Conservation (phyloP, 2,888 invertebrate species). For the Sipha maydis region DNA sequence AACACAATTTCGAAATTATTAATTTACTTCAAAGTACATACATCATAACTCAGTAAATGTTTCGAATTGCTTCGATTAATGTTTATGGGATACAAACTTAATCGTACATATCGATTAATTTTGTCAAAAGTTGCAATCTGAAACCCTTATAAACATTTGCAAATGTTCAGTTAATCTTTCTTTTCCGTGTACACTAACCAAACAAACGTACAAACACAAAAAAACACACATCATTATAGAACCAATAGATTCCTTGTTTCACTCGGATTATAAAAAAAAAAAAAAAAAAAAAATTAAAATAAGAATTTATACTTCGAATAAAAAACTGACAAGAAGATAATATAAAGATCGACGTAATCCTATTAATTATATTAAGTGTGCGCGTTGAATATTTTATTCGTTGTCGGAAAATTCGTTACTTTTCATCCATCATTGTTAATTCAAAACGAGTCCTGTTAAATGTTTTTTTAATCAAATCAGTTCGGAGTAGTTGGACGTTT, state of each 20-base stretch:
- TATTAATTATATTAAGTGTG: slow-evolving; percentile 37
- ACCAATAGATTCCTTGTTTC: no score
- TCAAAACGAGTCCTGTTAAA: slow-evolving; percentile 3
- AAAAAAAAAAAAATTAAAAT: background rate
- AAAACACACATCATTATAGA: no score
- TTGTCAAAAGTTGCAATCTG: no score
- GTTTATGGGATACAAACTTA: no score
- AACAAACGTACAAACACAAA: no score
- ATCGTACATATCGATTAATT: no score
- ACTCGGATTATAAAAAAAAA: slow-evolving; percentile 4
- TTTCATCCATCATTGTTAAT: slow-evolving; percentile 14
- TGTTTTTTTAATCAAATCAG: background rate
- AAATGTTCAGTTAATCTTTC: background rate
- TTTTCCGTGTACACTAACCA: no score
- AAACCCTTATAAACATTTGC: no score
- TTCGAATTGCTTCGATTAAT: no score
- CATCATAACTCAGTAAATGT: no score
- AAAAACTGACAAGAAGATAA: slow-evolving; percentile 19
- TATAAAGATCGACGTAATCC: slow-evolving; percentile 1
- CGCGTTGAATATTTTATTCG: slow-evolving; percentile 11
- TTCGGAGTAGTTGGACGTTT: background rate
- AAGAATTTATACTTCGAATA: background rate
- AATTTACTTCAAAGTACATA: no score
- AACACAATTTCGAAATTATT: no score
- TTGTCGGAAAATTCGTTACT: background rate